Evolutionary conservation across 2,113 vertebrate species (phyloP), one percentile per base, ranked within the genome.

Genomic region (Syngnathus scovelli): DNA sequence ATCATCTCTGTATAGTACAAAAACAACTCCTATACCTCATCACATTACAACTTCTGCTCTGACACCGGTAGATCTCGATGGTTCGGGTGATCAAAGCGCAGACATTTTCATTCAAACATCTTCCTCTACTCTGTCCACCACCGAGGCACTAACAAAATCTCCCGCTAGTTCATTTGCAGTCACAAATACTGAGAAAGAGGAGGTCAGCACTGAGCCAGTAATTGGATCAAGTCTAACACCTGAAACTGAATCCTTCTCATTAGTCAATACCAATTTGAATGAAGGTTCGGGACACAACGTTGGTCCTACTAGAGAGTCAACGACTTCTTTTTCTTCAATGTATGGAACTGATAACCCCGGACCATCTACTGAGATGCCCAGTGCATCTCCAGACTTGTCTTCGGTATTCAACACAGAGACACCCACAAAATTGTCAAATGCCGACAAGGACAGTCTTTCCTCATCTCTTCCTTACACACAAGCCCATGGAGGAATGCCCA

Each of bases 181-280:
- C 33, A 38, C 64, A 37, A 37, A 52, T 10, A 39, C 6, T 54
- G 48, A 66, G 37, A 66, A 39, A 19, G 12, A 5, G 1, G 6
- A 38, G 39, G 18, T 62, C 21, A 62, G 21, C 21, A 44, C 61
- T 52, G 7, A 54, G 37, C 41, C 60, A 0, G 5, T 48, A 4
- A 61, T 4, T n/a, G 61, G 33, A 48, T 54, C 76, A 64, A 64
- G 62, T 19, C 16, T 18, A 49, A 64, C 43, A 38, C 13, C 49
- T 56, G 54, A 36, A 58, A 23, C 62, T 19, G 16, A 64, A 64
- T 44, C 27, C 10, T 18, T 19, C 38, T 46, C 55, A 33, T 58
- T 36, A 36, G 4, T 23, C 9, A 12, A 23, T 0, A 18, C 27
- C 4, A 52, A 2, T 12, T 3, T 9, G 2, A 0, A 0, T 4